Conservation (phyloP, 2,888 invertebrate species). For the Drosophila tanythrix region DNA sequence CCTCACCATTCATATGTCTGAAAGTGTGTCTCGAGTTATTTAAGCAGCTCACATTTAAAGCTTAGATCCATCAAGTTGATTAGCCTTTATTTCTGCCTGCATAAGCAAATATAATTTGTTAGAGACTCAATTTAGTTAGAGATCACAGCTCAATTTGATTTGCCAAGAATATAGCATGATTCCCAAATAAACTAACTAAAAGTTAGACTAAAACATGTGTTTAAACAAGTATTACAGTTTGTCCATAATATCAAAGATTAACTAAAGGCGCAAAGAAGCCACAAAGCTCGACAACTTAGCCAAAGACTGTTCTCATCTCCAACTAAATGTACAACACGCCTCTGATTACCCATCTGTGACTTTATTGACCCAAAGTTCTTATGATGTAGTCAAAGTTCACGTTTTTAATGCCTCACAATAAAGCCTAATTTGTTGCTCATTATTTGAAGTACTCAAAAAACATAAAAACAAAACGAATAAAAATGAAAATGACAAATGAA, state of each 20-base stretch:
- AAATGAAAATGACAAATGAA: background rate
- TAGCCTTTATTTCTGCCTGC: background rate
- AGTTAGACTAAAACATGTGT: background rate
- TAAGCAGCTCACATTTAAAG: slow-evolving; percentile 26
- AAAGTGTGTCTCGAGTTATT: slow-evolving; percentile 25
- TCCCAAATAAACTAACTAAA: too few relatives aligned
- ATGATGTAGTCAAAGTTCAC: slow-evolving; percentile 7
- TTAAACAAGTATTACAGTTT: background rate
- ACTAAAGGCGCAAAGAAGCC: background rate
- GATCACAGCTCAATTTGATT: too few relatives aligned
- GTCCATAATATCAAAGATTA: background rate
- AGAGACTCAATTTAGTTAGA: background rate
- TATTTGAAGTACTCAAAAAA: background rate
- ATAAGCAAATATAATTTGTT: too few relatives aligned
- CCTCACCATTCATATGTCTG: slow-evolving; percentile 17
- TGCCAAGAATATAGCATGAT: background rate
- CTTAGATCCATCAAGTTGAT: slow-evolving; percentile 34
- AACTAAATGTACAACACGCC: slow-evolving; percentile 4
- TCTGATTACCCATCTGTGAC: background rate
- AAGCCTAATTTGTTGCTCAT: background rate
- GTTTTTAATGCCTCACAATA: background rate
- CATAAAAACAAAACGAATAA: too few relatives aligned
- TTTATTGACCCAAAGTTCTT: background rate
- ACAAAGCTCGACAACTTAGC: background rate
- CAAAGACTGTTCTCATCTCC: background rate